These are phyloP conservation scores for Spongilla lacustris DNA, from an alignment of 37 sponge, comb jelly and placozoan genomes.

Conservation along the genomic window DNA sequence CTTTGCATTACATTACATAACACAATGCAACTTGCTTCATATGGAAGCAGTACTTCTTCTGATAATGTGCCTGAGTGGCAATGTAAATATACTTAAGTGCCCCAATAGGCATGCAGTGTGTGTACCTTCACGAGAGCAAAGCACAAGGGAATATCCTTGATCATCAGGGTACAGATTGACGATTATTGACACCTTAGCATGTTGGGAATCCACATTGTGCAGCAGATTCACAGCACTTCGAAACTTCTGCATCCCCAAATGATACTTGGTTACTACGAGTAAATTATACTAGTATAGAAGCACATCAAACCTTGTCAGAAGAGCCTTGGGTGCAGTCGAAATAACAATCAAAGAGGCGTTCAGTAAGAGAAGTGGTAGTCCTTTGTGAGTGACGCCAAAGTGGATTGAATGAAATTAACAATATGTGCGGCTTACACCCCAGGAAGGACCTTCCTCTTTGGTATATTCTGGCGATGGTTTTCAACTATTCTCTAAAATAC, in stretches of 20 bases:
- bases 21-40: conserved; percentile 25
- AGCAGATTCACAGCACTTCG: conserved; percentile 58
- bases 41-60: conserved; percentile 62
- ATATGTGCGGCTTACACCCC: neutral
- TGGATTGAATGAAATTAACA: neutral
- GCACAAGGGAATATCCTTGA: conserved; percentile 69
- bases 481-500: conserved; percentile 59
- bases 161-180: conserved; percentile 73
- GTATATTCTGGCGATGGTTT: conserved; percentile 37
- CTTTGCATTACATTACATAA: neutral
- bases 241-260: conserved; percentile 63
- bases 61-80: conserved; percentile 12
- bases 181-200: conserved; percentile 39
- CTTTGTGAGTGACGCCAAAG: neutral
- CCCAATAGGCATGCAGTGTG: neutral
- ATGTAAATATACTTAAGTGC: neutral
- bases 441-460: conserved; percentile 15
- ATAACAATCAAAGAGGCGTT: conserved; percentile 44
- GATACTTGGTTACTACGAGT: too few species aligned
- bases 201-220: conserved; percentile 22
- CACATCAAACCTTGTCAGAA: conserved; percentile 17
- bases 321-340: conserved; percentile 19
- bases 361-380: conserved; percentile 26
- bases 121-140: conserved; percentile 7
- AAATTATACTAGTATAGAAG: neutral